Base-by-base conservation (phyloP, 2,113 vertebrate genomes). In the Choloepus hoffmanni region DNA sequence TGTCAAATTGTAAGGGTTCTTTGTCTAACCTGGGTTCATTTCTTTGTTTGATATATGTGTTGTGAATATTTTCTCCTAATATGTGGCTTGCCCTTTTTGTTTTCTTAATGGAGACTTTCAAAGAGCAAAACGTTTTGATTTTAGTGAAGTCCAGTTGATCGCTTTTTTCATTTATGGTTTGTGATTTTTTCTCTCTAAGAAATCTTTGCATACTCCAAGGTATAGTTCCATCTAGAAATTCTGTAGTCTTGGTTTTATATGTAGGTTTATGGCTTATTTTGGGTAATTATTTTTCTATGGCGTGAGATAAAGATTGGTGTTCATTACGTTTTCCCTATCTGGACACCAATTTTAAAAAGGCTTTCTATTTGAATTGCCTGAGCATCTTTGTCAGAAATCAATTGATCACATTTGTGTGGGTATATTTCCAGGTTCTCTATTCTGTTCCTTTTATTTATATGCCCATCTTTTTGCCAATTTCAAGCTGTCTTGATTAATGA, bases 201-300 rank as follows among this genome's bases (percentile, higher is more conserved):
- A 53, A 43, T 11, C 16, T 77, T 87, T 65, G 53, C 11, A 36
- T 90, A 81, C 67, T 40, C 26, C 18, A 68, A 74, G 6, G 19
- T 72, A 78, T 62, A 8, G 26, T 81, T 95, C 81, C 55, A 40
- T 81, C 58, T 70, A 85, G 40, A 81, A 89, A 85, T 70, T 48
- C 36, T 74, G 24, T 40, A 18, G 7, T 40, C 81, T 85, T 0
- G 43, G 28, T 30, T 96, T 90, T 83, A 70, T 24, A 83, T 85
- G 63, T 82, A 92, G 5, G 18, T 45, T 33, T 30, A n/a, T 74
- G 73, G 85, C 65, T 3, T 23, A 65, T 85, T 76, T 68, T 45
- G 48, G 76, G 36, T 76, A 36, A 83, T 72, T 94, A 67, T 96
- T 97, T 83, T 92, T 11, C 36, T 85, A 62, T 78, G 33, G 7